Conservation (phyloP, 2,113 vertebrate genomes). For the Salvelinus alpinus region DNA sequence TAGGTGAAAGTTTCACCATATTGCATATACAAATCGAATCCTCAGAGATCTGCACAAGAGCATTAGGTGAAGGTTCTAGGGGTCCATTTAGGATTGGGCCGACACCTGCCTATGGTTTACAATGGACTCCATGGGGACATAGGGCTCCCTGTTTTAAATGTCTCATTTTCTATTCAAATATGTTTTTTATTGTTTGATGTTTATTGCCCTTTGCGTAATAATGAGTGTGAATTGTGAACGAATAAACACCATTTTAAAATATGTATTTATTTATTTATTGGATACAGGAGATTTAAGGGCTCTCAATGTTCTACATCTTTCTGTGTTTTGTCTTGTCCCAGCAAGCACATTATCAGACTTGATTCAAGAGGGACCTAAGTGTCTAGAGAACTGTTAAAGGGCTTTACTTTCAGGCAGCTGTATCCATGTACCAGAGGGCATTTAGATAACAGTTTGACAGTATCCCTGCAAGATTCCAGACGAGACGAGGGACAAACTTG, state of each 20-base stretch:
- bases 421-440: background rate
- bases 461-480: background rate
- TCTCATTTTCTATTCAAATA: background rate
- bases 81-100: too few species aligned
- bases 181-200: background rate
- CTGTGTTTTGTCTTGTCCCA: background rate
- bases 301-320: background rate
- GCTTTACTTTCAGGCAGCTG: background rate
- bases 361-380: background rate
- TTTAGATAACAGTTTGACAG: background rate
- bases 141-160: background rate
- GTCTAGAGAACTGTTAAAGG: background rate
- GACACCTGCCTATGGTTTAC: background rate
- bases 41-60: background rate
- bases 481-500: too few species aligned
- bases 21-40: too few species aligned
- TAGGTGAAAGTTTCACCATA: too few species aligned
- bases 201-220: background rate
- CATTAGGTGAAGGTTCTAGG: too few species aligned
- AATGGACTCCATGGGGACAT: background rate
- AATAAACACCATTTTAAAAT: background rate
- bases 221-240: background rate
- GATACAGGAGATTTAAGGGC: background rate
- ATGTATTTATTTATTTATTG: background rate
- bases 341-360: background rate